Conservation (phyloP, 2,888 invertebrate species). For the Pantelozetes paolii region DNA sequence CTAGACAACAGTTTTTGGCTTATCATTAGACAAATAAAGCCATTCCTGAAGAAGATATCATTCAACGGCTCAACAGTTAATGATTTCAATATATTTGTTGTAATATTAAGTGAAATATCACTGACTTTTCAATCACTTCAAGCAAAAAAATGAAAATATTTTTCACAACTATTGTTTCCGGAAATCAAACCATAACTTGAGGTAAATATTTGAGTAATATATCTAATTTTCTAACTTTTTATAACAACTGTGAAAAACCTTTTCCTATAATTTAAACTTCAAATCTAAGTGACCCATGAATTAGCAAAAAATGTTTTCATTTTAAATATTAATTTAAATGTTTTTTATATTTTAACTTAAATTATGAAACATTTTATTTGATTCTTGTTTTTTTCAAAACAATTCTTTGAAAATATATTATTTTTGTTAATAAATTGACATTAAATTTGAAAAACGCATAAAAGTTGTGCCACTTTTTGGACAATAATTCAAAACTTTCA, state of each 20-base stretch:
- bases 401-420: too few species aligned
- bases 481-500: too few species aligned
- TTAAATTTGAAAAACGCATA: too few species aligned
- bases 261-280: not conserved
- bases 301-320: not conserved
- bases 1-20: not conserved
- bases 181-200: not conserved
- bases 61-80: not conserved
- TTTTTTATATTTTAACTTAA: too few species aligned
- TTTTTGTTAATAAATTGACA: too few species aligned
- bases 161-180: not conserved
- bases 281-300: not conserved
- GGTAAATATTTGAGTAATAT: not conserved
- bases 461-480: too few species aligned
- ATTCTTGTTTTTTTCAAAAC: too few species aligned
- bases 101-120: not conserved
- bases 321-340: not conserved
- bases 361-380: too few species aligned
- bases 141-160: not conserved
- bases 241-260: not conserved
- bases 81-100: not conserved
- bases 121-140: not conserved
- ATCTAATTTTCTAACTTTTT: not conserved
- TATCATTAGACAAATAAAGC: not conserved
- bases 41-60: not conserved